Base-by-base conservation (phyloP, 2,113 vertebrate genomes). In the Coryphaenoides rupestris region DNA sequence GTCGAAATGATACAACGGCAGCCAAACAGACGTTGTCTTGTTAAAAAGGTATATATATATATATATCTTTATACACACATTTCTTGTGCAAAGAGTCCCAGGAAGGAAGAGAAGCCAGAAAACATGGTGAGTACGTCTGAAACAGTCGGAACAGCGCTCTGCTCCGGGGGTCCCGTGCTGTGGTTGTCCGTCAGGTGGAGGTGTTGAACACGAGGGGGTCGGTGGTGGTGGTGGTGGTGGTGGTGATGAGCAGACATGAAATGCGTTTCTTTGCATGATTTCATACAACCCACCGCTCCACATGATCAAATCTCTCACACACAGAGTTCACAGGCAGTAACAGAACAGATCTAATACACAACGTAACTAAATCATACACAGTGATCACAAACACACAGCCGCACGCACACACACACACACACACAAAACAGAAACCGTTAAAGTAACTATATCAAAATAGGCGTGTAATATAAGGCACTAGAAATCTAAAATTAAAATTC, bases 401-500 rank as follows among this genome's bases (percentile, higher is more conserved):
- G 19, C 19, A 56, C 3, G 9, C 9, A 56, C 19, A 60, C 28
- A 62, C 21, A 50, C 13, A 50, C 21, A 23, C 12, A 80, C 72
- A 82, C 62, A 73, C 84, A 77, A 81, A 75, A 74, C 62, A 74
- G 56, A 83, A 80, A 45, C 70, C 73, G 80, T 84, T 66, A 84
- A 87, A 80, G 74, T 77, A 87, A 85, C 67, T 60, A 87, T 86
- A 89, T 88, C 84, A 89, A 89, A 89, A 89, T 88, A 89, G 87
- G 87, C 87, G 82, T 88, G 83, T 87, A 88, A 87, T 88, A 88
- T 89, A 89, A 89, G 87, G 87, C 87, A 89, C 87, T 89, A 88
- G 79, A 88, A 89, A 86, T 87, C 86, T 83, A 88, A 89, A 89
- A 81, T 86, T 56, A 87, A 85, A 85, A 81, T 73, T 86, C 77